These are phyloP conservation scores for Capreolus pygargus DNA, from an alignment of 2,113 vertebrate species.

Conservation along the genomic window DNA sequence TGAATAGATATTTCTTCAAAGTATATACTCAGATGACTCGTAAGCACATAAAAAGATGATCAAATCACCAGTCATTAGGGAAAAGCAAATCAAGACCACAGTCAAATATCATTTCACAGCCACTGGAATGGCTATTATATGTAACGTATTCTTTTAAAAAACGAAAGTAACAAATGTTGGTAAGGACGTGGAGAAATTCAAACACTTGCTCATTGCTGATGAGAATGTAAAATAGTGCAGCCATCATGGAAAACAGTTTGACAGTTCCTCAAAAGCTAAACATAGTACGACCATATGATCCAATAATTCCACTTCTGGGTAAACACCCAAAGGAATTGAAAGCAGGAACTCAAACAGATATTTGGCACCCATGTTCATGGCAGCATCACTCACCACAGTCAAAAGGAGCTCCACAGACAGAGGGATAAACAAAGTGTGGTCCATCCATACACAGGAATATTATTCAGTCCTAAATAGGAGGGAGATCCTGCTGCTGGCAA, in stretches of 20 bases:
- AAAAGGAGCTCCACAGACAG: background rate
- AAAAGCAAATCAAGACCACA: background rate
- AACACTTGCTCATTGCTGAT: background rate
- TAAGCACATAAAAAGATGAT: background rate
- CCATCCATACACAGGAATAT: background rate
- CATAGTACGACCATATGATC: background rate
- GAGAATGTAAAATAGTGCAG: constrained; percentile 1
- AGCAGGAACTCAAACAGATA: background rate
- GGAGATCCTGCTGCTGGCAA: background rate
- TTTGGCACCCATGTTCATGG: background rate
- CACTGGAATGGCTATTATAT: background rate
- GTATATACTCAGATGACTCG: background rate
- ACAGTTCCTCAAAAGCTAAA: background rate
- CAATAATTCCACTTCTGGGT: background rate
- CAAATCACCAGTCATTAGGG: background rate
- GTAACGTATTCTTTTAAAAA: background rate
- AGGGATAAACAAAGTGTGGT: background rate
- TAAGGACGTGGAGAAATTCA: background rate
- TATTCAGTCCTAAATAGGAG: background rate
- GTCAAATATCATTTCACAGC: background rate
- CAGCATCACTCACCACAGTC: background rate
- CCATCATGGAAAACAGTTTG: background rate
- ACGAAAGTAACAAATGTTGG: background rate
- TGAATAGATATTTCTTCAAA: background rate
- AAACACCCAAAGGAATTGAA: background rate